Evolutionary conservation across 2,113 vertebrate genomes (phyloP), one percentile per base, ranked within the genome.

Genomic region (Cyrtonyx montezumae): DNA sequence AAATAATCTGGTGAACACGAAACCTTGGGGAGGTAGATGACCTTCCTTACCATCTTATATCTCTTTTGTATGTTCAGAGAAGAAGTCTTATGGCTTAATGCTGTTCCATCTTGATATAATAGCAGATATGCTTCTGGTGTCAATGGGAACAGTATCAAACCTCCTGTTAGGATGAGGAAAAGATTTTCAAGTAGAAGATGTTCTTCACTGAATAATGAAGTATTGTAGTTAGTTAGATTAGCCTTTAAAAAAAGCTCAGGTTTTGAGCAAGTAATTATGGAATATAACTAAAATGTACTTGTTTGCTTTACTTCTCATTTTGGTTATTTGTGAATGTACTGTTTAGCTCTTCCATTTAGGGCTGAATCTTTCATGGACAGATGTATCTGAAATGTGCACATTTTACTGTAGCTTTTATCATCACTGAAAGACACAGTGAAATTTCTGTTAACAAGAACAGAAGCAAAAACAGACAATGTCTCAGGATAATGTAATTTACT

Each of bases 51-150:
- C 4, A 2, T 43, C 8, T 30, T 4, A 28, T 4, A 26, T 9
- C 4, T 36, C 2, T 36, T 56, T 59, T 6, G 59, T 14, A 26
- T 73, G 19, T 40, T 87, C 21, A 40, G 36, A 69, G 9, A 13
- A 68, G 53, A 87, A 70, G 8, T 3, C 56, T 67, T 58, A 8
- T 2, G 2, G 19, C 16, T 2, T 2, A 36, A 18, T 11, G 0
- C 0, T 62, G 13, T 55, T 93, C 83, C 5, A 21, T 30, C 3
- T 1, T 59, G 11, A 78, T 70, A 67, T 42, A 74, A 67, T 5
- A 90, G 6, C 7, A 71, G 67, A 37, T 2, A 25, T 51, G 15
- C 6, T 69, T 37, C 3, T 55, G 5, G 12, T 53, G 9, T 77
- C 42, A 42, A 21, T 15, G 12, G 42, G 4, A 79, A 79, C 22